Evolutionary conservation across 2,888 invertebrate species (phyloP).

Genomic region (Amphiduros pacificus): DNA sequence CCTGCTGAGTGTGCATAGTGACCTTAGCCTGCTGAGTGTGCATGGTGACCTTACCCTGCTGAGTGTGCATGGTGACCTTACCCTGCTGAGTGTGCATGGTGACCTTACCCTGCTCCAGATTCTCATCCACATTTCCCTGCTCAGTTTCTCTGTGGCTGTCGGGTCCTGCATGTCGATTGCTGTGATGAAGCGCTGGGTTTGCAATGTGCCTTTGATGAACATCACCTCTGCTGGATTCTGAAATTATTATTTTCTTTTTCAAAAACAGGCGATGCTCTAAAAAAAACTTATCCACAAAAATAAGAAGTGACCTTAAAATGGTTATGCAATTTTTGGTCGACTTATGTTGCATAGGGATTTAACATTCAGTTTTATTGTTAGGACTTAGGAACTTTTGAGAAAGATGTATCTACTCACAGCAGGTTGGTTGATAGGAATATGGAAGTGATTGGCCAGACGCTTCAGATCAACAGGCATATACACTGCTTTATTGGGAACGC

Average conservation of each 20-base stretch:
- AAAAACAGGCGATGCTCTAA: neutral
- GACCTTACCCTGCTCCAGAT: conserved; percentile 52
- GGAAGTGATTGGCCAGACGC: conserved; percentile 50
- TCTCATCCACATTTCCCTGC: conserved; percentile 56
- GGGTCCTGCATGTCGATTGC: conserved; percentile 52
- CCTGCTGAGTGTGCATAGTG: too few relatives aligned
- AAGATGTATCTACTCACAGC: conserved; percentile 31
- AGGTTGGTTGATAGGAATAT: conserved; percentile 55
- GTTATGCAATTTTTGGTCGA: neutral
- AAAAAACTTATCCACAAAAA: neutral
- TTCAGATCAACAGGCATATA: conserved; percentile 57
- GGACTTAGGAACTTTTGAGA: neutral
- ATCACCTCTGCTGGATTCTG: conserved; percentile 47
- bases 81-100: too few relatives aligned
- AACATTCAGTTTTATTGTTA: neutral
- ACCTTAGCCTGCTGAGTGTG: too few relatives aligned
- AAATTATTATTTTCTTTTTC: conserved; percentile 8
- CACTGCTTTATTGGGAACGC: conserved; percentile 53
- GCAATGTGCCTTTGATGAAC: conserved; percentile 29
- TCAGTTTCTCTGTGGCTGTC: conserved; percentile 47
- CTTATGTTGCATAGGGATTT: too few relatives aligned
- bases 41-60: too few relatives aligned
- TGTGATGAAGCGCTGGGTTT: conserved; percentile 56
- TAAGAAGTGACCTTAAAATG: neutral
- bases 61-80: too few relatives aligned